Evolutionary conservation across 2,113 vertebrate species (phyloP), one percentile per base, ranked within the genome.

Genomic region (Mungos mungo): DNA sequence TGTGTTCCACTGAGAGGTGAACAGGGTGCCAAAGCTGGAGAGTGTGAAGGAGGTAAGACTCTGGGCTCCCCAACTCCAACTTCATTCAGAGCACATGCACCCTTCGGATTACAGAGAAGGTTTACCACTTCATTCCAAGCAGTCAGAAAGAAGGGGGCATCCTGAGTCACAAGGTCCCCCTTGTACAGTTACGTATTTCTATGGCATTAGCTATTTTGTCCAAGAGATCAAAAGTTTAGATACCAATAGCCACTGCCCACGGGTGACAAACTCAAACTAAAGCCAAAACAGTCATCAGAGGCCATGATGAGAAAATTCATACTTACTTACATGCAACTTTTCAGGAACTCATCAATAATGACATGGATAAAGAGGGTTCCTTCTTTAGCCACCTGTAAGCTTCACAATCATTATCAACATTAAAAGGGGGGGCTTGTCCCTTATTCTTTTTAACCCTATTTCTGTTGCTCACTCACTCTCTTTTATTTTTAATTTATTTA

Each of bases 371-470:
- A 93, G 29, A 85, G 3, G 35, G 3, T 97, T 85, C 81, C 76
- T 72, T 86, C 41, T 95, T 95, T 50, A 93, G 15, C 3, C 65
- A 97, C 29, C 47, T 95, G n/a, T 97, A 95, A 95, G 14, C 12
- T 69, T 88, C 29, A 84, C 84, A 38, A 29, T 63, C 21, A 68
- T 89, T 96, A 97, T 72, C 65, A 93, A 79, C 12, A 45, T 89
- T 18, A 11, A 80, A 95, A 68, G 45, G 29, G 13, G 13, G 88
- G 81, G 52, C 21, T 76, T 60, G 14, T 11, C 50, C 45, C 69
- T 95, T 71, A 82, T 0, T 71, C 47, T 96, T 79, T 95, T 86
- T 63, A 71, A 45, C 72, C 77, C n/a, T 93, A 91, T 2, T 11
- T 68, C 76, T 86, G 69, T 29, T 80, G 29, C 50, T 95, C 14